A percentile compares a stretch with the other conserved stretches of the same genome.
These are phyloP conservation scores for Smutsia gigantea DNA, from an alignment of 2,797 vertebrate genomes.

Conservation along the genomic window DNA sequence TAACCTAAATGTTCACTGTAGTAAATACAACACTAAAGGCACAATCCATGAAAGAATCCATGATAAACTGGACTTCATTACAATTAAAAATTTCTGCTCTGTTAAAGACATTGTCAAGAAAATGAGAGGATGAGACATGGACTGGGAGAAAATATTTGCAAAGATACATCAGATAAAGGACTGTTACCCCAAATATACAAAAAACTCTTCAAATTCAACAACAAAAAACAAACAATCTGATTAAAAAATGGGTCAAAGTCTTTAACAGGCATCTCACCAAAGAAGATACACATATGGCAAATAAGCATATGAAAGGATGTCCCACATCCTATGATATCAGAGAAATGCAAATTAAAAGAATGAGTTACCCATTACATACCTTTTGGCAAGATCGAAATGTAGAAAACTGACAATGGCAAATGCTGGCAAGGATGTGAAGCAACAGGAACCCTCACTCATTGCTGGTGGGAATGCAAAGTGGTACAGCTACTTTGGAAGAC, in stretches of 20 bases:
- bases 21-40: background rate
- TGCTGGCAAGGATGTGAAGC: background rate
- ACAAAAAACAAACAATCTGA: background rate
- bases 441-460: background rate
- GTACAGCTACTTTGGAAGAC: background rate
- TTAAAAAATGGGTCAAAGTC: background rate
- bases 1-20: background rate
- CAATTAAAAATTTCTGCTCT: background rate
- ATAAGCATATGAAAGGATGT: background rate
- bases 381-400: background rate
- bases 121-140: background rate
- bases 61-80: background rate
- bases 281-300: background rate
- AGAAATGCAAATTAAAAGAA: background rate
- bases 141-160: background rate
- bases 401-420: background rate
- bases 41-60: background rate
- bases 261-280: background rate
- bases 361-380: no score
- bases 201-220: background rate
- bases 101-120: background rate
- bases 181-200: background rate
- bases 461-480: background rate
- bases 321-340: background rate
- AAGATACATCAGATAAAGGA: background rate